A percentile compares a stretch with the other conserved stretches of the same genome.
phyloP scores from a whole-genome alignment of 92 coral and sea anemone species.

The Muricea muricata region DNA sequence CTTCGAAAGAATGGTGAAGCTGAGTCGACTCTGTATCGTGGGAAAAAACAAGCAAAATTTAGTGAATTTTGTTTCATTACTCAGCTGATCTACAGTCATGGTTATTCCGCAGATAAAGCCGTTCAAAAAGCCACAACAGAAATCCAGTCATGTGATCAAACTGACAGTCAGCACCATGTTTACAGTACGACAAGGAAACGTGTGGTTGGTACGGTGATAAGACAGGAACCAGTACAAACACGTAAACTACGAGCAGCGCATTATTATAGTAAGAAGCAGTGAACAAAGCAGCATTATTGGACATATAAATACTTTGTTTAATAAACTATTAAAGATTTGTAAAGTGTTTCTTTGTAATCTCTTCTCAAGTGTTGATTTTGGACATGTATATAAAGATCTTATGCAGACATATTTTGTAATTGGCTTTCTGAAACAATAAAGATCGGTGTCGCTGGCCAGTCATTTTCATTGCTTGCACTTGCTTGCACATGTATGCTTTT shows the following conservation, averaged over 20 bases:
- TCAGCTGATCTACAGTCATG: slow-evolving; percentile 38
- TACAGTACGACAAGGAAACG: slow-evolving; percentile 42
- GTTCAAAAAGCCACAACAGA: not conserved
- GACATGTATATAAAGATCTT: too few relatives aligned
- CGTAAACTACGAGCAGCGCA: slow-evolving; percentile 46
- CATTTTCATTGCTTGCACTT: too few relatives aligned
- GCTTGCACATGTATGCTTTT: too few relatives aligned
- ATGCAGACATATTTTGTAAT: too few relatives aligned
- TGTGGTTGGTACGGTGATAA: slow-evolving; percentile 40
- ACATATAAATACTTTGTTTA: too few relatives aligned
- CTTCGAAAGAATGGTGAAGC: slow-evolving; percentile 39
- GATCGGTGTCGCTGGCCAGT: too few relatives aligned
- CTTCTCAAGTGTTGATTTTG: too few relatives aligned
- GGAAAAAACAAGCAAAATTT: slow-evolving; percentile 41
- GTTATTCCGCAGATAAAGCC: not conserved
- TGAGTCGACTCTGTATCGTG: slow-evolving; percentile 38
- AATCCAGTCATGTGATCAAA: slow-evolving; percentile 20
- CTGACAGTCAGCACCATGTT: slow-evolving; percentile 23
- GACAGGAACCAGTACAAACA: slow-evolving; percentile 39
- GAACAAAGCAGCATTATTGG: too few relatives aligned
- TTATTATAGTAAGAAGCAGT: slow-evolving; percentile 24
- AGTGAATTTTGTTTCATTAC: slow-evolving; percentile 46
- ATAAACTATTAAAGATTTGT: too few relatives aligned
- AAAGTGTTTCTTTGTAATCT: too few relatives aligned
- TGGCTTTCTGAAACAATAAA: too few relatives aligned